A percentile compares a stretch with the other conserved stretches of the same genome.
Evolutionary conservation across 1,140 invertebrate genomes (phyloP).

Genomic region (Drosophila ogumai): DNA sequence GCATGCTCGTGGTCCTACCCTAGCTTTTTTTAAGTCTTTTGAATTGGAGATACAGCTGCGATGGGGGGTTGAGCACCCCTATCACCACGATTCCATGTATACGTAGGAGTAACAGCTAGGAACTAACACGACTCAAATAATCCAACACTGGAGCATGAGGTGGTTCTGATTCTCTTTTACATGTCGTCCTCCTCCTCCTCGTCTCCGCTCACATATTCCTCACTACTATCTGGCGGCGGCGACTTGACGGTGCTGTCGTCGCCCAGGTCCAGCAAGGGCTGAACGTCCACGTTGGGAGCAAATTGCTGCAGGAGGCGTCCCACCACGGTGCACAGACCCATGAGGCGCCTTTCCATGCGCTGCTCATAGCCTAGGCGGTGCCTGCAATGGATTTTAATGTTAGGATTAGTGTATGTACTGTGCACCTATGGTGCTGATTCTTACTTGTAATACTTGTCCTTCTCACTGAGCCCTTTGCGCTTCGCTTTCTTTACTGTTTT

Average conservation of each 20-base stretch:
- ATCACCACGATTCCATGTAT: background rate
- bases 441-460: constrained; percentile 63
- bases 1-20: background rate
- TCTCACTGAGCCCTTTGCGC: constrained; percentile 45
- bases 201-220: constrained; percentile 2
- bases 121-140: constrained; percentile 7
- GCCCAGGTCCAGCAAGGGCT: constrained; percentile 41
- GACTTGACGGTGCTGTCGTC: constrained; percentile 25
- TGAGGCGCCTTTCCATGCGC: constrained; percentile 69
- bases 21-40: constrained; percentile 13
- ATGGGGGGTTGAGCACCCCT: background rate
- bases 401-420: background rate
- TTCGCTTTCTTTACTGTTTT: background rate
- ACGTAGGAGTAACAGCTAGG: constrained; percentile 13
- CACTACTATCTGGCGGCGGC: constrained; percentile 27
- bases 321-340: constrained; percentile 61
- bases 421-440: too few species aligned
- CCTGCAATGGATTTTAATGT: constrained; percentile 16
- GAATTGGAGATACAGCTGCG: background rate
- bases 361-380: constrained; percentile 72
- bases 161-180: background rate
- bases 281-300: constrained; percentile 55
- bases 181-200: background rate
- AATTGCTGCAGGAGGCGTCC: constrained; percentile 62
- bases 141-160: background rate